Evolutionary conservation across 92 coral and sea anemone species (phyloP).

Genomic region (Epizoanthus rinbou): DNA sequence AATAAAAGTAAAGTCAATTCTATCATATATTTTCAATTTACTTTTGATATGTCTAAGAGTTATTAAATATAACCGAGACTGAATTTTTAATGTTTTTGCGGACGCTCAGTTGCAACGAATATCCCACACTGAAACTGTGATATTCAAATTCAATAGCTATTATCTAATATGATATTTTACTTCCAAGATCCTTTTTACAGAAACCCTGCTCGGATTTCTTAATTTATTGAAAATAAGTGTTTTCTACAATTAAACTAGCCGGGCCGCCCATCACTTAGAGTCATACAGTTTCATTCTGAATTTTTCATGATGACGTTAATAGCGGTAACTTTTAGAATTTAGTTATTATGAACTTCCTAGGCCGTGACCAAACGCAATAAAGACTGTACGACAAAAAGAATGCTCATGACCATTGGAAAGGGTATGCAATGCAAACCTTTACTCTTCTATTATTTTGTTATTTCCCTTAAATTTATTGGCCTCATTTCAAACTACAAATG

Average conservation of each 20-base stretch:
- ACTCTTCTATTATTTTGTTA: not conserved
- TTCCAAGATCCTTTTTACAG: no score
- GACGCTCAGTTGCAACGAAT: no score
- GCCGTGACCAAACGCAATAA: not conserved
- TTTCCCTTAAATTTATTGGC: constrained; percentile 11
- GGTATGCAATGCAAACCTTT: not conserved
- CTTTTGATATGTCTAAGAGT: no score
- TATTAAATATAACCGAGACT: no score
- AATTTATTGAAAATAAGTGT: not conserved
- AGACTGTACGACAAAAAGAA: not conserved
- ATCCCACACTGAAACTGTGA: no score
- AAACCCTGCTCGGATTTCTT: not conserved
- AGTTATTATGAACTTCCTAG: not conserved
- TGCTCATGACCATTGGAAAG: not conserved
- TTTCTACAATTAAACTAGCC: constrained; percentile 1
- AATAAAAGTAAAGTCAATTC: not conserved
- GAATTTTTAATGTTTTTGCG: no score
- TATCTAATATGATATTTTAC: not conserved
- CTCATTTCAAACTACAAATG: constrained; percentile 20
- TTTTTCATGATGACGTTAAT: constrained; percentile 23
- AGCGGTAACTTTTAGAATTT: constrained; percentile 20
- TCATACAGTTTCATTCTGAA: not conserved
- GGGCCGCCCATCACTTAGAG: constrained; percentile 18
- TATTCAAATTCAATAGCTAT: no score
- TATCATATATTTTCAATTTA: not conserved